Evolutionary conservation across 2,113 vertebrate species (phyloP), one percentile per base, ranked within the genome.

Genomic region (Reinhardtius hippoglossoides): DNA sequence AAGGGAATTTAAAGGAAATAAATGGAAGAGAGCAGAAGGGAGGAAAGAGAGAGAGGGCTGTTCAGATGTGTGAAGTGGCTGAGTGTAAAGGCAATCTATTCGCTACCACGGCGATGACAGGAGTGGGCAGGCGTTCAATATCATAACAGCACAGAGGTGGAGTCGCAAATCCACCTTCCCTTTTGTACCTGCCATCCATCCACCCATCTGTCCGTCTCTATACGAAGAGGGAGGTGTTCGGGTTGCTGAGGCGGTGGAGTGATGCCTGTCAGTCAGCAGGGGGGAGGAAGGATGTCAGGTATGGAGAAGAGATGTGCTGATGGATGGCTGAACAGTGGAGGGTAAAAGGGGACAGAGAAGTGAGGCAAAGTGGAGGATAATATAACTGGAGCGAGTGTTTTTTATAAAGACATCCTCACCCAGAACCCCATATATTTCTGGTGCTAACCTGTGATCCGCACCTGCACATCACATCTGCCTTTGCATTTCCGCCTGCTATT

Each of bases 41-140:
- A 18, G 15, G 44, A 16, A 5, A 48, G 13, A 42, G 37, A 64
- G 27, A 76, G 67, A 72, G 60, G 81, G 72, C 62, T 55, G 66
- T 58, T 78, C 56, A 85, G 63, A 83, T n/a, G 50, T 67, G 67
- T 84, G 76, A 85, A 87, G 89, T 80, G 77, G 78, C 74, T 75
- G 63, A 77, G 72, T 75, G 74, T 86, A 83, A 86, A 57, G 65
- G 71, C 61, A 87, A 90, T 91, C 85, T 83, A 72, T 90, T 80
- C 77, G 81, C 65, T 69, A 55, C 21, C 56, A 50, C 24, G 23
- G 60, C 5, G 42, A 74, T 88, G 89, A 85, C 87, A 86, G 83
- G 80, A 76, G 74, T 78, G 71, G 83, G 82, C 64, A 54, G 72
- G 65, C 14, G 54, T 76, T 89, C 80, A 10, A 90, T 91, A 90